These are phyloP conservation scores for Tetragnatha versicolor DNA, from an alignment of 1,140 invertebrate genomes.

Conservation along the genomic window DNA sequence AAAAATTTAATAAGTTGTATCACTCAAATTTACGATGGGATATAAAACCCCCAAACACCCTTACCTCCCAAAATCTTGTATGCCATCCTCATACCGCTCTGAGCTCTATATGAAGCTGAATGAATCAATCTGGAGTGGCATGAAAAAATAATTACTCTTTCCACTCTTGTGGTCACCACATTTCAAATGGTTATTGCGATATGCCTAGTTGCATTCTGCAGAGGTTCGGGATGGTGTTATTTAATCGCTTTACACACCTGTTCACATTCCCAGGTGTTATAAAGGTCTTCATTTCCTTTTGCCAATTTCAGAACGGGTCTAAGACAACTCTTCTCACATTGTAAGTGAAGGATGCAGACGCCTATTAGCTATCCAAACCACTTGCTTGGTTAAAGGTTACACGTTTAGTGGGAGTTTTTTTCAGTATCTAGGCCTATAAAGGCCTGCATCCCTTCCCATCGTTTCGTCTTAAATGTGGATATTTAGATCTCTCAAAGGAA, in stretches of 20 bases:
- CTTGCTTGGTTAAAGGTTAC: too few species aligned
- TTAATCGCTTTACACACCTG: slow-evolving; percentile 44
- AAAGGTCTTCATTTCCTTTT: slow-evolving; percentile 45
- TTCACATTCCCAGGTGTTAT: slow-evolving; percentile 25
- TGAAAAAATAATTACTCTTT: slow-evolving; percentile 42
- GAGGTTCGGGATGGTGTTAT: slow-evolving; percentile 28
- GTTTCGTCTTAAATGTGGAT: too few species aligned
- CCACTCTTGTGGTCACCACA: slow-evolving; percentile 9
- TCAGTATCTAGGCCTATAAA: not conserved
- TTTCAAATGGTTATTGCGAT: slow-evolving; percentile 29
- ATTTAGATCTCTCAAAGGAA: too few species aligned
- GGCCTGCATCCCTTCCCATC: too few species aligned
- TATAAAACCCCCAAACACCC: too few species aligned
- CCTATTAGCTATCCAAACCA: slow-evolving; percentile 10
- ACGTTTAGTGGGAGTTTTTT: not conserved
- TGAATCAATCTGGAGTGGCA: not conserved
- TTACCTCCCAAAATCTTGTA: too few species aligned
- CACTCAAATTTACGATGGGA: too few species aligned
- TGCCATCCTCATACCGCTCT: too few species aligned
- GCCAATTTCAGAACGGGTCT: slow-evolving; percentile 17
- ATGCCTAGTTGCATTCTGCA: slow-evolving; percentile 26
- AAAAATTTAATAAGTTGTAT: too few species aligned
- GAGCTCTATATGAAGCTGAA: too few species aligned
- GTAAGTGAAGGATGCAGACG: not conserved
- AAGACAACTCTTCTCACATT: slow-evolving; percentile 30